Evolutionary conservation across 2,888 invertebrate genomes (phyloP).

Genomic region (Gerris lacustris): DNA sequence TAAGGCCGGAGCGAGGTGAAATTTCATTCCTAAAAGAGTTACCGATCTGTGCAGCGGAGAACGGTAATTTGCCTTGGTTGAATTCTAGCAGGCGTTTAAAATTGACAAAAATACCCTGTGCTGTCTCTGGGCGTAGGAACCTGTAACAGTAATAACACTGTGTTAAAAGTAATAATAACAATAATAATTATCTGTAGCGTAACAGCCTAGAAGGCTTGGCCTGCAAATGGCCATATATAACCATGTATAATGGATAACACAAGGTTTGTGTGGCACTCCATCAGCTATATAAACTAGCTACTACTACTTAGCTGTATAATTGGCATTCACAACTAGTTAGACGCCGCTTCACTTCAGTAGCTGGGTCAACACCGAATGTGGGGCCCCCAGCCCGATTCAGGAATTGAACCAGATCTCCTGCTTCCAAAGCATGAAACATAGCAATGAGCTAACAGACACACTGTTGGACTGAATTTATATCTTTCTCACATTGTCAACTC

Average conservation of each 20-base stretch:
- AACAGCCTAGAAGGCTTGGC: neutral
- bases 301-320: no score
- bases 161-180: slow-evolving; percentile 10
- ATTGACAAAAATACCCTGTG: slow-evolving; percentile 99
- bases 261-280: neutral
- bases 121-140: slow-evolving; percentile 94
- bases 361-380: no score
- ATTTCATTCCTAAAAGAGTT: slow-evolving; percentile 98
- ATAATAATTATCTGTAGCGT: slow-evolving; percentile 4
- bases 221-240: neutral
- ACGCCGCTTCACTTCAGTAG: no score
- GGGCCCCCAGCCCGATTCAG: no score
- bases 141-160: slow-evolving; percentile 35
- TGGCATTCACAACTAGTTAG: no score
- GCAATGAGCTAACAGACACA: no score
- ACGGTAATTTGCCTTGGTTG: slow-evolving; percentile 89
- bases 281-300: no score
- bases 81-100: slow-evolving; percentile 95
- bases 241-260: neutral
- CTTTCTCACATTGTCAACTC: no score
- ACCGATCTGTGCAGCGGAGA: slow-evolving; percentile 98
- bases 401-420: no score
- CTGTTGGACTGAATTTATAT: no score
- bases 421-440: no score
- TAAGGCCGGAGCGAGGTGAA: slow-evolving; percentile 89